phyloP scores from a whole-genome alignment of 2,113 vertebrate species.

The Carassius carassius region DNA sequence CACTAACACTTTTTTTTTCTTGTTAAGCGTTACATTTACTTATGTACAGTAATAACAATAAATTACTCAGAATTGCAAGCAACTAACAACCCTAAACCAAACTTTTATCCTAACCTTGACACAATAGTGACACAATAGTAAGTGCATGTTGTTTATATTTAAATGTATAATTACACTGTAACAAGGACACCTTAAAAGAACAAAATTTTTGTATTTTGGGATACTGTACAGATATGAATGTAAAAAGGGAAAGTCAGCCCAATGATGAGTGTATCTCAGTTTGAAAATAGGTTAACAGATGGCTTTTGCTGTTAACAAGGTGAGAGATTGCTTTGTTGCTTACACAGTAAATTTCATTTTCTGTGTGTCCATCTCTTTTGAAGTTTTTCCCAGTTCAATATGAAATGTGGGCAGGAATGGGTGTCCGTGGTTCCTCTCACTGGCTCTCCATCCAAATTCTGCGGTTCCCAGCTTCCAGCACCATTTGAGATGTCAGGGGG shows the following conservation, averaged over 20 bases:
- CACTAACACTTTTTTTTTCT: too few relatives aligned
- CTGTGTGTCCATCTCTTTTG: not conserved
- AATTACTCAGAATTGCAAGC: too few relatives aligned
- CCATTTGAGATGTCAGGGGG: constrained; percentile 73
- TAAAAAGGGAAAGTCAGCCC: not conserved
- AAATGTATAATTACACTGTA: too few relatives aligned
- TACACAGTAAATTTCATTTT: not conserved
- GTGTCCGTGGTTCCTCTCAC: constrained; percentile 68
- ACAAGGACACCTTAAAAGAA: too few relatives aligned
- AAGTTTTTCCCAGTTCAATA: constrained; percentile 75
- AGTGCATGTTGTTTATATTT: too few relatives aligned
- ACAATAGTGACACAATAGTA: too few relatives aligned
- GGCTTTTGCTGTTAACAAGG: not conserved
- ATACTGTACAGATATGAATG: not conserved
- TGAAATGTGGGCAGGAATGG: constrained; percentile 70
- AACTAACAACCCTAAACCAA: too few relatives aligned
- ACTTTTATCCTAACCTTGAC: too few relatives aligned
- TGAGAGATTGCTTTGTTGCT: not conserved
- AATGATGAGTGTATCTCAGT: not conserved
- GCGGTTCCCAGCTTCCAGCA: constrained; percentile 69
- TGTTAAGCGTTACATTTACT: too few relatives aligned
- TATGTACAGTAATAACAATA: too few relatives aligned
- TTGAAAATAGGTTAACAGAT: not conserved
- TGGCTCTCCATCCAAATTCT: constrained; percentile 64
- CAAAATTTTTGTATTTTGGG: not conserved